A percentile compares a stretch with the other conserved stretches of the same genome.
Evolutionary conservation across 2,113 vertebrate species (phyloP).

Genomic region (Rafetus swinhoei): DNA sequence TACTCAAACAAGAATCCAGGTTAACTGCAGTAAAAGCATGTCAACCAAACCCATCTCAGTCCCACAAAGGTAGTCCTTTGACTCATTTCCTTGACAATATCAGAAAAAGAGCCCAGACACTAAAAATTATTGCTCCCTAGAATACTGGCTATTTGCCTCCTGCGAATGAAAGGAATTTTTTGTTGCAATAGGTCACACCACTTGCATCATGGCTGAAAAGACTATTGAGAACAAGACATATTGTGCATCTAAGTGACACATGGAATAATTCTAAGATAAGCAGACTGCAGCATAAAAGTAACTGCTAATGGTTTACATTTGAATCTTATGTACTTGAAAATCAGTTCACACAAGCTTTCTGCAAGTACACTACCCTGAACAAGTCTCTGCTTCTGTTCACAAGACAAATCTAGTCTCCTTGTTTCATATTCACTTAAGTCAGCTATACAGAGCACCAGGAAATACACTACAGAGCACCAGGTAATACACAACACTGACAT

Average conservation of each 20-base stretch:
- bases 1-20: not conserved
- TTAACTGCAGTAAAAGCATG: not conserved
- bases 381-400: not conserved
- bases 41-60: not conserved
- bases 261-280: not conserved
- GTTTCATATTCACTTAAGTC: conserved; percentile 5
- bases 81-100: not conserved
- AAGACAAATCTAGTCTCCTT: not conserved
- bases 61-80: not conserved
- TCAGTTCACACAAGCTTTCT: not conserved
- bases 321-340: not conserved
- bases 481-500: not conserved
- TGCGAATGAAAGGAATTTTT: not conserved
- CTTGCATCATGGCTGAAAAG: not conserved
- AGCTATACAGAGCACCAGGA: not conserved
- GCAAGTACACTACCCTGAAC: not conserved
- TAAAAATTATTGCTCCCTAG: rapidly evolving
- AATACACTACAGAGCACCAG: not conserved
- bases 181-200: not conserved
- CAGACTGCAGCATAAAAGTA: not conserved
- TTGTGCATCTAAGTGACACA: not conserved
- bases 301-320: conserved; percentile 1
- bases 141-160: not conserved
- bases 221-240: conserved; percentile 5
- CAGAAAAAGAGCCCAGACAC: rapidly evolving